Evolutionary conservation across 2,888 invertebrate genomes (phyloP).

Genomic region (Syrphus vitripennis): DNA sequence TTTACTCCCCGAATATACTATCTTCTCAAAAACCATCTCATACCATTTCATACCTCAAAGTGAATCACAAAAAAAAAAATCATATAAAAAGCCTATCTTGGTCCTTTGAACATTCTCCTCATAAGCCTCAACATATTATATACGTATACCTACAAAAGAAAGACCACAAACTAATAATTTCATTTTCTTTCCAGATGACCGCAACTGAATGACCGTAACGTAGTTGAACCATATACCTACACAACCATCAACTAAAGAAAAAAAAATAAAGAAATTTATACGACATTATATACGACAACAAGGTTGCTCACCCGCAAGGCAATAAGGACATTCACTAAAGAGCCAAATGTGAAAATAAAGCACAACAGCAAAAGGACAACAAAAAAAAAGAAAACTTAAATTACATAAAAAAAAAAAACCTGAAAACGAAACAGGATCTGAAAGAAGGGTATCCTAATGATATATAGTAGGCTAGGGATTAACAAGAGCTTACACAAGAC

Average conservation of each 20-base stretch:
- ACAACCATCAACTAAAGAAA: constrained; percentile 1
- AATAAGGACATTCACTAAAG: constrained; percentile 57
- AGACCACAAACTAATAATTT: constrained; percentile 66
- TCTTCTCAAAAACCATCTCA: constrained; percentile 1
- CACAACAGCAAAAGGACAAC: not conserved
- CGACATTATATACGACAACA: constrained; percentile 56
- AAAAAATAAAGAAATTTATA: constrained; percentile 19
- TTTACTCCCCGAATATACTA: constrained; percentile 23
- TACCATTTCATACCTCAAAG: not conserved
- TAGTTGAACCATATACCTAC: constrained; percentile 38
- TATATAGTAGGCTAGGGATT: constrained; percentile 69
- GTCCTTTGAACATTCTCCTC: constrained; percentile 38
- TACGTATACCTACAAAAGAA: not conserved
- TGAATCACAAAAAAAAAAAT: not conserved
- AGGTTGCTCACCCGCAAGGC: constrained; percentile 61
- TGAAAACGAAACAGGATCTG: constrained; percentile 41
- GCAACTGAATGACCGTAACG: constrained; percentile 66
- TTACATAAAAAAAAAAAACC: constrained; percentile 6
- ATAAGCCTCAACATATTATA: constrained; percentile 13
- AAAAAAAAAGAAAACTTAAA: not conserved
- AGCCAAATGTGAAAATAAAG: constrained; percentile 25
- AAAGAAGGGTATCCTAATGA: constrained; percentile 66
- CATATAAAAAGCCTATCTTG: constrained; percentile 1
- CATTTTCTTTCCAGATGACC: constrained; percentile 70
- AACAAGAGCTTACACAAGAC: constrained; percentile 63